A percentile compares a stretch with the other conserved stretches of the same genome.
These are phyloP conservation scores for Steinernema scapterisci DNA, from an alignment of 2,888 invertebrate species.

Conservation along the genomic window DNA sequence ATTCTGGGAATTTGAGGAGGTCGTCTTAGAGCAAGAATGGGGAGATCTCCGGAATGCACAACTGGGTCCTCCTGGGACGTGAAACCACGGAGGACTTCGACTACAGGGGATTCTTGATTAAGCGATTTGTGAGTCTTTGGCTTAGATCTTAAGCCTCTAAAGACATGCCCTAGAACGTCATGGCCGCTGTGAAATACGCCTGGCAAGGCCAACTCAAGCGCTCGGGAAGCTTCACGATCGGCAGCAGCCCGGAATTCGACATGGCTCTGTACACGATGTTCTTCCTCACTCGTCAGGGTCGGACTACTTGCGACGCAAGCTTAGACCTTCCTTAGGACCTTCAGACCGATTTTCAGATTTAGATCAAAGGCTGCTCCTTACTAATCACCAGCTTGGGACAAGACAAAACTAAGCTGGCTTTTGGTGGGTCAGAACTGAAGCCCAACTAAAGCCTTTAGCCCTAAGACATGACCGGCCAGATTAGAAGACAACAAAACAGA, in stretches of 20 bases:
- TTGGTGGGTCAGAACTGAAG: too few relatives aligned
- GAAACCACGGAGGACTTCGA: constrained; percentile 48
- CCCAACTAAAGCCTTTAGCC: too few relatives aligned
- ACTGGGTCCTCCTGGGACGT: constrained; percentile 83
- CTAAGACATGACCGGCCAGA: too few relatives aligned
- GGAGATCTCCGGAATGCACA: constrained; percentile 76
- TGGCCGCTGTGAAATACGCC: constrained; percentile 57
- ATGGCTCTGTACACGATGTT: constrained; percentile 87
- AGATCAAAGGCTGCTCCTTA: constrained; percentile 62
- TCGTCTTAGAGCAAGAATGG: constrained; percentile 73
- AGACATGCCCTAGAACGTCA: constrained; percentile 47
- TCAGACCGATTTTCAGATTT: constrained; percentile 45
- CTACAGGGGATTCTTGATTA: constrained; percentile 65
- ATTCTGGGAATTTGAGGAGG: too few relatives aligned
- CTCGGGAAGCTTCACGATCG: constrained; percentile 58
- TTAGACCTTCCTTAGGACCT: neutral
- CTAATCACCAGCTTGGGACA: constrained; percentile 61
- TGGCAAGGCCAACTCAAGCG: constrained; percentile 55
- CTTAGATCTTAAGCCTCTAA: neutral
- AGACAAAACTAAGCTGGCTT: too few relatives aligned
- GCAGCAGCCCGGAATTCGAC: constrained; percentile 83
- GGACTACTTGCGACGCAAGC: constrained; percentile 69
- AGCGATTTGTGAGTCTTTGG: constrained; percentile 60
- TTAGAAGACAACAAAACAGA: too few relatives aligned
- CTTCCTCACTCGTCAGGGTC: constrained; percentile 78